Evolutionary conservation across 2,113 vertebrate genomes (phyloP).

Genomic region (Mormyrus lacerda): DNA sequence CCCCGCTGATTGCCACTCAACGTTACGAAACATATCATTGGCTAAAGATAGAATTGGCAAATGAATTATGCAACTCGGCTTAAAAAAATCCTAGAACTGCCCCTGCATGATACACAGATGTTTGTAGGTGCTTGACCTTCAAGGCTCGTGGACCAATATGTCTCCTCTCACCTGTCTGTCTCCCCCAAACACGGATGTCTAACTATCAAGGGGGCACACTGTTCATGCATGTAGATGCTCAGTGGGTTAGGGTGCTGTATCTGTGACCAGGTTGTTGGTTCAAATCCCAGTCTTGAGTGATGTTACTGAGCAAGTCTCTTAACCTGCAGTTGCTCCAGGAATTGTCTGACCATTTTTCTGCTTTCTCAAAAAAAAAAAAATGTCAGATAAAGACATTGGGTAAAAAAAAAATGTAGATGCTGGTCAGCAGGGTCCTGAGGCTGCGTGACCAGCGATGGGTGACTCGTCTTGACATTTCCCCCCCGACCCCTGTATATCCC

Average conservation of each 20-base stretch:
- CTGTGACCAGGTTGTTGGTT: neutral
- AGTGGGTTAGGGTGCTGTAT: neutral
- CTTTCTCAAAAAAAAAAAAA: neutral
- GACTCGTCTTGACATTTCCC: neutral
- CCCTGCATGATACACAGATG: neutral
- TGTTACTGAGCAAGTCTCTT: neutral
- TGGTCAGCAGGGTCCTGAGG: neutral
- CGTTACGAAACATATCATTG: neutral
- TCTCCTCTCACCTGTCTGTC: neutral
- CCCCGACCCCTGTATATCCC: neutral
- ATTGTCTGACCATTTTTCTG: neutral
- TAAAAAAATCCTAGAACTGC: neutral
- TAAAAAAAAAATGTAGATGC: neutral
- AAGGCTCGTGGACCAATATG: neutral
- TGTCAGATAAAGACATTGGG: neutral
- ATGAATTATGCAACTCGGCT: neutral
- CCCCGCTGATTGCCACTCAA: neutral
- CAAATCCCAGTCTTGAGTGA: neutral
- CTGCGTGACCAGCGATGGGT: neutral
- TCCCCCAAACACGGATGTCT: neutral
- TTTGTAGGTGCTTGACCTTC: neutral
- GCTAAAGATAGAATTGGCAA: neutral
- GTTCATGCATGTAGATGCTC: neutral
- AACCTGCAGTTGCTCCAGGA: neutral
- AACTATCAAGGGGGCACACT: conserved; percentile 20